Percentiles rank a stretch among this genome's conserved stretches.
Conservation (phyloP, 2,888 invertebrate genomes). For the Acholoe squamosa region DNA sequence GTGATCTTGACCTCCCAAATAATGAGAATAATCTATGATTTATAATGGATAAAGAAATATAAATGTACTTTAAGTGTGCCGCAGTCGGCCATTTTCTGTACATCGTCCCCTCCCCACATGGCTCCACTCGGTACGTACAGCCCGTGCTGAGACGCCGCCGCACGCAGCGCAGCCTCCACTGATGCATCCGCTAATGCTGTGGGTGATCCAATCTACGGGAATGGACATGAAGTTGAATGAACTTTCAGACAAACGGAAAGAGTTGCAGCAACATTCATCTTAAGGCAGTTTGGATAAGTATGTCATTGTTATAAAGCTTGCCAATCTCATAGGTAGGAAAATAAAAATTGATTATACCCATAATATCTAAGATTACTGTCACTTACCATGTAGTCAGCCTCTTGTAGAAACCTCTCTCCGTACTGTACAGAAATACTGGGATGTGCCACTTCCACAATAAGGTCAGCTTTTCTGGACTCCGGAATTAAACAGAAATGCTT, state of each 20-base stretch:
- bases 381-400: slow-evolving; percentile 84
- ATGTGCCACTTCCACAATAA: slow-evolving; percentile 86
- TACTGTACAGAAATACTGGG: slow-evolving; percentile 84
- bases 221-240: too few relatives aligned
- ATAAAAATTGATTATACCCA: too few relatives aligned
- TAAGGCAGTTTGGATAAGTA: too few relatives aligned
- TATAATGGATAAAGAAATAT: neutral
- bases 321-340: too few relatives aligned
- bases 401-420: slow-evolving; percentile 83
- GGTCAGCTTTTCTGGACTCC: slow-evolving; percentile 78
- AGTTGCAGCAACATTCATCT: too few relatives aligned
- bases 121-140: slow-evolving; percentile 85
- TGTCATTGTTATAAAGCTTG: too few relatives aligned
- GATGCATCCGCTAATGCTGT: slow-evolving; percentile 84
- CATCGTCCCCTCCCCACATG: slow-evolving; percentile 86
- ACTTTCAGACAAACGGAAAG: too few relatives aligned
- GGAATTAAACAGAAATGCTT: neutral
- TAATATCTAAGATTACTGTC: too few relatives aligned
- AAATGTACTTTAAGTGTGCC: slow-evolving; percentile 83
- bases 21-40: too few relatives aligned
- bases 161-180: slow-evolving; percentile 80
- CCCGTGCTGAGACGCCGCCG: slow-evolving; percentile 80
- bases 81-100: slow-evolving; percentile 85
- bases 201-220: slow-evolving; percentile 85
- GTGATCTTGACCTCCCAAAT: too few relatives aligned